phyloP scores from a whole-genome alignment of 2,797 vertebrate species.

The Hephaestus fuliginosus region DNA sequence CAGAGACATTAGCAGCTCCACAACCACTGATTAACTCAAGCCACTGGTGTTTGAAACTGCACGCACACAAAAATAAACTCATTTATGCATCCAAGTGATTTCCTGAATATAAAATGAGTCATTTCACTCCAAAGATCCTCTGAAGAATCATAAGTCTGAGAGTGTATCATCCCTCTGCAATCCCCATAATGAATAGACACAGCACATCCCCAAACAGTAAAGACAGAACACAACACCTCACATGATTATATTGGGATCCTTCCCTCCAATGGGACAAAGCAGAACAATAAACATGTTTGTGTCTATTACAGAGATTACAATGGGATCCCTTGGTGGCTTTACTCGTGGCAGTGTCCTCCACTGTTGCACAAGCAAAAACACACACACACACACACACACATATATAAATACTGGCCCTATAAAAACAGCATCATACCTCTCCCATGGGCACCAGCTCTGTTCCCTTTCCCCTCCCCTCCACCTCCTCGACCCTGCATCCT shows the following conservation, averaged over 20 bases:
- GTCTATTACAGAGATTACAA: constrained; percentile 67
- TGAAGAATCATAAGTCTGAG: constrained; percentile 40
- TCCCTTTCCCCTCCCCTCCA: constrained; percentile 51
- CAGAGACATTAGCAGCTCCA: constrained; percentile 1
- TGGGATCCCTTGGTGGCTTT: constrained; percentile 59
- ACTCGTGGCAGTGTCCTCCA: constrained; percentile 32
- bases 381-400: constrained; percentile 18
- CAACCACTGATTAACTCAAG: constrained; percentile 6
- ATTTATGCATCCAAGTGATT: constrained; percentile 8
- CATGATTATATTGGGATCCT: constrained; percentile 51
- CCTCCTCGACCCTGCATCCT: constrained; percentile 54
- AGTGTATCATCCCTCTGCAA: constrained; percentile 34
- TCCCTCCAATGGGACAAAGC: constrained; percentile 52
- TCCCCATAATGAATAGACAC: constrained; percentile 39
- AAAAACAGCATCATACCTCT: constrained; percentile 54
- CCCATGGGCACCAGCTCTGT: constrained; percentile 42
- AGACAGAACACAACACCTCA: constrained; percentile 47
- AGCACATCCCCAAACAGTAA: constrained; percentile 27
- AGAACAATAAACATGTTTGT: constrained; percentile 76
- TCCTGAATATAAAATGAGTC: constrained; percentile 26
- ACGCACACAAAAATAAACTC: background rate
- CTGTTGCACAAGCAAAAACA: constrained; percentile 8
- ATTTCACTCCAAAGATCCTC: constrained; percentile 38
- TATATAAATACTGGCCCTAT: constrained; percentile 25
- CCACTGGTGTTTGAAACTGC: constrained; percentile 7